Conservation (phyloP, 1,140 invertebrate genomes). For the Venturia canescens region DNA sequence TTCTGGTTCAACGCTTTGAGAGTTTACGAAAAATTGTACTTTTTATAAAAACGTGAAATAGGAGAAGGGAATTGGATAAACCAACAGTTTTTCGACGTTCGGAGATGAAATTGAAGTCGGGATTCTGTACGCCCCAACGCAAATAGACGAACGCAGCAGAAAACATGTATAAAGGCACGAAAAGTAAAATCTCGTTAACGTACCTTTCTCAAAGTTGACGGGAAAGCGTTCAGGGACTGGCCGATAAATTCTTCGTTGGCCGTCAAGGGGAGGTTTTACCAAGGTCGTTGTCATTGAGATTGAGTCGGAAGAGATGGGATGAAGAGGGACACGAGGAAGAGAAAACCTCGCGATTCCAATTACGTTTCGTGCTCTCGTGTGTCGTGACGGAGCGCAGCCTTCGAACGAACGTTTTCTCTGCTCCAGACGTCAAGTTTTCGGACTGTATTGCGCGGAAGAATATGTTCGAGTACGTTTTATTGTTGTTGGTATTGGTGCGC, state of each 20-base stretch:
- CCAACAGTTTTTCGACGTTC: too few species aligned
- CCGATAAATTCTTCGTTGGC: background rate
- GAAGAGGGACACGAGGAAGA: conserved; percentile 14
- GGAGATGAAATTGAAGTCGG: too few species aligned
- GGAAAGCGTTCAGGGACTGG: background rate
- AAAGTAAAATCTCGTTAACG: conserved; percentile 23
- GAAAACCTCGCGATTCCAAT: conserved; percentile 22
- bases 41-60: too few species aligned
- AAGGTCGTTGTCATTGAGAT: background rate
- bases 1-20: too few species aligned
- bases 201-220: conserved; percentile 18
- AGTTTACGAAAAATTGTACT: too few species aligned
- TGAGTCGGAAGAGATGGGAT: conserved; percentile 32
- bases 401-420: background rate
- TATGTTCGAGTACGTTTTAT: background rate
- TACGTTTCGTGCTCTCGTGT: conserved; percentile 6
- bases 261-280: background rate
- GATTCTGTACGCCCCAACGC: too few species aligned
- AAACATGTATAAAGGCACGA: background rate
- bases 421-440: too few species aligned
- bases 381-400: background rate
- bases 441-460: background rate
- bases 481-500: background rate
- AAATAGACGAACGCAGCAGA: too few species aligned
- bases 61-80: too few species aligned